Evolutionary conservation across 2,888 invertebrate genomes (phyloP).

Genomic region (Pseudococcus viburni): DNA sequence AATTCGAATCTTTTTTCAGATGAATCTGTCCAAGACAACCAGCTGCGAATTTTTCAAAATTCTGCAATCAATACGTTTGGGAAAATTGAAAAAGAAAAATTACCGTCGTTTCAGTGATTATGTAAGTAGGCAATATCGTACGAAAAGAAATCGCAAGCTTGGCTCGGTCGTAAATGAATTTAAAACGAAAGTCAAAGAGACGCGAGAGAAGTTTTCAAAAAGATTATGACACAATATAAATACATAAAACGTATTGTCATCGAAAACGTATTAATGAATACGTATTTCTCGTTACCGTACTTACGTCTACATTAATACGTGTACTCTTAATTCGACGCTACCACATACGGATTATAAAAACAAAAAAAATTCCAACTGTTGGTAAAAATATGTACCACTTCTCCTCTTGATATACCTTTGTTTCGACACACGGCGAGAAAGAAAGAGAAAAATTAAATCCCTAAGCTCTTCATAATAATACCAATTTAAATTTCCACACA

Average conservation of each 20-base stretch:
- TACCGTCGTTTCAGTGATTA: background rate
- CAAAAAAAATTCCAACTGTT: background rate
- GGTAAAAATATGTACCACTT: background rate
- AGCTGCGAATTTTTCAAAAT: no score
- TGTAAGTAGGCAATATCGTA: background rate
- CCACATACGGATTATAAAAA: constrained; percentile 7
- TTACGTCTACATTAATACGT: background rate
- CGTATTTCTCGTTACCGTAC: background rate
- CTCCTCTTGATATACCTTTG: background rate
- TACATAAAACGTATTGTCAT: background rate
- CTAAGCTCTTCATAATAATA: constrained; percentile 14
- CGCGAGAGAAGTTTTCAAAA: background rate
- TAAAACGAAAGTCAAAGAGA: background rate
- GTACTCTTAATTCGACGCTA: background rate
- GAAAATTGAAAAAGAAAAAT: background rate
- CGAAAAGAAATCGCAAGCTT: background rate
- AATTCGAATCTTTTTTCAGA: no score
- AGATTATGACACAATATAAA: background rate
- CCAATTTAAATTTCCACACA: constrained; percentile 44
- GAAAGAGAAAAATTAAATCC: constrained; percentile 9
- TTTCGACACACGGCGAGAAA: background rate
- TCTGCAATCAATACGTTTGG: no score
- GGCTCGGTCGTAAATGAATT: background rate
- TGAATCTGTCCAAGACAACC: no score
- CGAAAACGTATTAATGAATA: background rate